phyloP scores from a whole-genome alignment of 2,797 vertebrate species.

The Acestrorhynchus altus region DNA sequence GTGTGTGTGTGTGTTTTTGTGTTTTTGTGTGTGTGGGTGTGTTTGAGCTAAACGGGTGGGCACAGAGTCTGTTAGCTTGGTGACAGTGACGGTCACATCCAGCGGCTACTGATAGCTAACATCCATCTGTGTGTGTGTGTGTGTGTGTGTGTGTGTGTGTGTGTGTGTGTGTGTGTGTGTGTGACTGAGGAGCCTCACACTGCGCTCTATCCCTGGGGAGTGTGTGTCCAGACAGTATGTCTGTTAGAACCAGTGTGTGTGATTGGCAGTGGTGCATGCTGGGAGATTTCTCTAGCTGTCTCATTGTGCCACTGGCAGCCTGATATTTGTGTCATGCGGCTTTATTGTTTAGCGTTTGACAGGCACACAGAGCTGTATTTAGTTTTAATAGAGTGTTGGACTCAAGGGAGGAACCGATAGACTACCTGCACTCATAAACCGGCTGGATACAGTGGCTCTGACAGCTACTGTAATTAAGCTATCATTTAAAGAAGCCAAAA shows the following conservation, averaged over 20 bases:
- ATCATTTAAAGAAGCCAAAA: conserved; percentile 29
- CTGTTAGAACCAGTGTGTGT: conserved; percentile 5
- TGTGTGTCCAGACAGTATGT: conserved; percentile 26
- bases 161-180: conserved; percentile 5
- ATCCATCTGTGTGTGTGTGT: not conserved
- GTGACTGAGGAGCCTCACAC: not conserved
- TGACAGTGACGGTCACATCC: conserved; percentile 28
- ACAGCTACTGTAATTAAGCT: conserved; percentile 33
- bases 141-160: conserved; percentile 1
- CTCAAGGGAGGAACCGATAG: conserved; percentile 5
- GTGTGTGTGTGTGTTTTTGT: not conserved
- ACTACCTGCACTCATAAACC: conserved; percentile 27
- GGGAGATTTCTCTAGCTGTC: conserved; percentile 27
- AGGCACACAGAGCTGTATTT: conserved; percentile 34
- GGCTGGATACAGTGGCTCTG: not conserved
- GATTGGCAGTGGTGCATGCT: conserved; percentile 38
- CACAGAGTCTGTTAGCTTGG: not conserved
- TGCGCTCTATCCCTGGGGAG: not conserved
- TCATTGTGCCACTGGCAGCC: conserved; percentile 36
- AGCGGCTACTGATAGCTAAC: conserved; percentile 14
- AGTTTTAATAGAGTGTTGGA: conserved; percentile 22
- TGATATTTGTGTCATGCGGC: conserved; percentile 37
- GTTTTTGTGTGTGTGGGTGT: not conserved
- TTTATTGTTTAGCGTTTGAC: conserved; percentile 40
- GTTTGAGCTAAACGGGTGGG: not conserved